Evolutionary conservation across 2,797 vertebrate species (phyloP).

Genomic region (Caiman crocodilus): DNA sequence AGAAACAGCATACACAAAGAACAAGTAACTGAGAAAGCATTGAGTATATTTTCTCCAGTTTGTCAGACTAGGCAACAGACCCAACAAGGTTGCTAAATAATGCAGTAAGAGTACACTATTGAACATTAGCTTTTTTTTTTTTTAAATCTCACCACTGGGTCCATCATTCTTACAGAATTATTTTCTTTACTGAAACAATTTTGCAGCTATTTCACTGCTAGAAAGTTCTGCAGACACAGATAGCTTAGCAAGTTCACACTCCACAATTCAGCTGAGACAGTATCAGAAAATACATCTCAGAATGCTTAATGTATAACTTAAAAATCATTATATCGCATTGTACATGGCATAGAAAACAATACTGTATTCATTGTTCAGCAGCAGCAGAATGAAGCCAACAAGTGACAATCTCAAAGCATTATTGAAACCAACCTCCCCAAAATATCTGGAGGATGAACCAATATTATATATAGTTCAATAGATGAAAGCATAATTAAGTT

Average conservation of each 20-base stretch:
- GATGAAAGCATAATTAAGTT: background rate
- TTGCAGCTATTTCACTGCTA: background rate
- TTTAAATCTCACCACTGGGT: background rate
- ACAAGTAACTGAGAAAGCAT: background rate
- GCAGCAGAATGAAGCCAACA: slow-evolving; percentile 12
- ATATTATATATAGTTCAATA: background rate
- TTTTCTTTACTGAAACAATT: background rate
- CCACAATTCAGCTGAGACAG: slow-evolving; percentile 28
- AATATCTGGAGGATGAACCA: background rate
- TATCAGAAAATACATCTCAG: background rate
- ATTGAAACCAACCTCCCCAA: background rate
- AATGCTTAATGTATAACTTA: slow-evolving; percentile 11
- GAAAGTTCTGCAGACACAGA: background rate
- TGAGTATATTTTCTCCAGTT: background rate
- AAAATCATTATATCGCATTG: slow-evolving; percentile 42
- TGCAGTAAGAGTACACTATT: background rate
- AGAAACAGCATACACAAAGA: slow-evolving; percentile 54
- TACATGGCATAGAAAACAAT: slow-evolving; percentile 53
- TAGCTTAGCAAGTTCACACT: background rate
- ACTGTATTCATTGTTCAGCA: slow-evolving; percentile 6
- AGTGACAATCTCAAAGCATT: background rate
- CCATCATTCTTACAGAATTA: background rate
- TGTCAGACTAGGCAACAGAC: background rate
- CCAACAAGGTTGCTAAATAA: background rate
- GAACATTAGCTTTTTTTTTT: background rate